phyloP scores from a whole-genome alignment of 2,113 vertebrate species.

The Halcyon malimbica region DNA sequence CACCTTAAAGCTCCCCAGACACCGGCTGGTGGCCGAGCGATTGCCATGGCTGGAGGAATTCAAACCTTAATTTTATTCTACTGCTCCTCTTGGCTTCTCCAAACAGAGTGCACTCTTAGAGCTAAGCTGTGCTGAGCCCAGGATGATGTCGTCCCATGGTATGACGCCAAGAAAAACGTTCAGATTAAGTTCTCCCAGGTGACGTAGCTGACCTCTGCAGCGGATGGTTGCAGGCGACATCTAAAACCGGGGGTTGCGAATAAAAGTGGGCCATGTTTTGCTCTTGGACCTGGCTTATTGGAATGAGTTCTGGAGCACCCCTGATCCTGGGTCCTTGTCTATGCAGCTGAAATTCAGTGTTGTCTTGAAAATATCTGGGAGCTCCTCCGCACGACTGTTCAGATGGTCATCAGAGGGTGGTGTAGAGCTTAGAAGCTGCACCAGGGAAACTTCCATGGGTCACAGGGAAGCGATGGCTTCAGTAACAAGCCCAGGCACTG shows the following conservation, averaged over 20 bases:
- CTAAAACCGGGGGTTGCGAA: not conserved
- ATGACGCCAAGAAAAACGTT: not conserved
- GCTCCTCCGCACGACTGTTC: rapidly evolving
- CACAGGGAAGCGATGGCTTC: not conserved
- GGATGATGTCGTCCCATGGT: not conserved
- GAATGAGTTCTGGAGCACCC: not conserved
- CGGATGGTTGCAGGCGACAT: not conserved
- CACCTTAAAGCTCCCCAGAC: not conserved
- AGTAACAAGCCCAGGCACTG: not conserved
- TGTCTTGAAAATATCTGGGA: not conserved
- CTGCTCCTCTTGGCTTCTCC: not conserved
- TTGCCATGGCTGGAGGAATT: not conserved
- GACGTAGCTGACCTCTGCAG: rapidly evolving
- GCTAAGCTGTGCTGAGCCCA: not conserved
- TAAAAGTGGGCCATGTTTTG: no score
- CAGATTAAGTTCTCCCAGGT: not conserved
- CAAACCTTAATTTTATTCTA: not conserved
- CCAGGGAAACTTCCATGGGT: not conserved
- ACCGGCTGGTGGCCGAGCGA: not conserved
- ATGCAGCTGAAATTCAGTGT: not conserved
- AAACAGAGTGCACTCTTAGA: not conserved
- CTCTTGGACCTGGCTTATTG: not conserved
- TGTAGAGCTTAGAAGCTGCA: rapidly evolving
- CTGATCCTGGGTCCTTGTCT: not conserved
- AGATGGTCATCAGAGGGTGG: not conserved